Evolutionary conservation across 2,797 vertebrate species (phyloP).

Genomic region (Melanotaenia nigrans): DNA sequence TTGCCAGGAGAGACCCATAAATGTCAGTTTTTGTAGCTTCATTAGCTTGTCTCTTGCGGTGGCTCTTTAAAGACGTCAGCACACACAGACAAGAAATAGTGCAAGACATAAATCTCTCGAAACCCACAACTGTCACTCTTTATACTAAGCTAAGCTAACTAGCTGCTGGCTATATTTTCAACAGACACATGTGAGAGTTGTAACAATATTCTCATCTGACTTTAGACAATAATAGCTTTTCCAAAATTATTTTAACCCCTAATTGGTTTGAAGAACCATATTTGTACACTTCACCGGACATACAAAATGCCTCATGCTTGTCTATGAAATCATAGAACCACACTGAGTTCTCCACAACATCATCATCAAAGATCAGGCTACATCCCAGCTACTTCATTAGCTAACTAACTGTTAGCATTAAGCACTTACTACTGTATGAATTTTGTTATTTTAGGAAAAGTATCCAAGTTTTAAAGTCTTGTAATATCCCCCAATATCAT

Average conservation of each 20-base stretch:
- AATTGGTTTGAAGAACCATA: too few relatives aligned
- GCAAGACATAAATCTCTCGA: neutral
- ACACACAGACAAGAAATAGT: neutral
- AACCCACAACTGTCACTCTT: neutral
- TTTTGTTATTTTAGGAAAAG: too few relatives aligned
- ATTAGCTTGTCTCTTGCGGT: neutral
- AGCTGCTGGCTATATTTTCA: neutral
- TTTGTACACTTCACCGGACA: too few relatives aligned
- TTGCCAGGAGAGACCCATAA: neutral
- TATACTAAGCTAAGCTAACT: neutral
- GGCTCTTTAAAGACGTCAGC: neutral
- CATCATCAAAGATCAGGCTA: too few relatives aligned
- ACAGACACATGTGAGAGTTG: neutral
- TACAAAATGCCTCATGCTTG: too few relatives aligned
- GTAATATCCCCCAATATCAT: too few relatives aligned
- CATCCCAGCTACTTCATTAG: too few relatives aligned
- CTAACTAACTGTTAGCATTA: too few relatives aligned
- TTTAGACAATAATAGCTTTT: neutral
- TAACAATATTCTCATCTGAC: neutral
- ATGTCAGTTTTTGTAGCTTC: constrained; percentile 1
- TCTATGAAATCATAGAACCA: too few relatives aligned
- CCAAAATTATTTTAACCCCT: neutral
- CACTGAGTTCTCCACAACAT: too few relatives aligned
- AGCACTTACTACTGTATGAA: too few relatives aligned
- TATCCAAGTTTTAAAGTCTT: too few relatives aligned